These are phyloP conservation scores for Xestia sexstrigata DNA, from an alignment of 2,888 invertebrate species.

Conservation along the genomic window DNA sequence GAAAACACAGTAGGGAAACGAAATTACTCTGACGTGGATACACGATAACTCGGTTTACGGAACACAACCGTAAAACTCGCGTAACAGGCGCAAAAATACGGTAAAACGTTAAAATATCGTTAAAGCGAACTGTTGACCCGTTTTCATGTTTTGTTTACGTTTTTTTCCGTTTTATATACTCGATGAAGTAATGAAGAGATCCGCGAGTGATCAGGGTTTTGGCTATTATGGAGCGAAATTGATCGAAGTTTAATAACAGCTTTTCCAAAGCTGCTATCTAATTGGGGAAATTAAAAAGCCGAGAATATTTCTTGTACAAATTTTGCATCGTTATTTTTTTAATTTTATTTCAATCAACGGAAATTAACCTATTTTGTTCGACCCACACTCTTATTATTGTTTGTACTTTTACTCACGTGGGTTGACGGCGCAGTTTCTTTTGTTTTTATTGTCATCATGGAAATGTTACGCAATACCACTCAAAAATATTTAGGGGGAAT, in stretches of 20 bases:
- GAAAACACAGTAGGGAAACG: conserved; percentile 18
- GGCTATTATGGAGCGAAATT: conserved; percentile 21
- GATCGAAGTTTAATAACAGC: conserved; percentile 16
- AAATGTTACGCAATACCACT: conserved; percentile 12
- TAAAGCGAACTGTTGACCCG: conserved; percentile 77
- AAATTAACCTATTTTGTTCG: conserved; percentile 51
- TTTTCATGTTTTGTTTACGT: conserved; percentile 74
- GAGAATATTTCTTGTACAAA: conserved; percentile 23
- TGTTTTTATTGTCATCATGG: conserved; percentile 24
- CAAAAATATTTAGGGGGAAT: too few species aligned
- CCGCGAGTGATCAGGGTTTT: conserved; percentile 9
- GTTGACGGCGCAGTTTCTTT: conserved; percentile 40
- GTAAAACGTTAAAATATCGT: conserved; percentile 76
- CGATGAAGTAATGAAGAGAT: conserved; percentile 48
- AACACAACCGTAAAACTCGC: conserved; percentile 73
- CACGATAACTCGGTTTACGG: conserved; percentile 77
- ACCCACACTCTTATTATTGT: conserved; percentile 45
- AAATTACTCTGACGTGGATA: conserved; percentile 62
- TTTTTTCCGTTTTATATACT: conserved; percentile 67
- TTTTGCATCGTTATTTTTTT: conserved; percentile 9
- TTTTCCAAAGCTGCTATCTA: conserved; percentile 26
- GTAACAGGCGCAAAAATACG: conserved; percentile 73
- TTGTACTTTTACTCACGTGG: conserved; percentile 26
- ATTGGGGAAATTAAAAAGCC: conserved; percentile 30
- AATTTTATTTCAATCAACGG: conserved; percentile 24